Conservation (phyloP, 2,888 invertebrate species). For the Adineta ricciae region DNA sequence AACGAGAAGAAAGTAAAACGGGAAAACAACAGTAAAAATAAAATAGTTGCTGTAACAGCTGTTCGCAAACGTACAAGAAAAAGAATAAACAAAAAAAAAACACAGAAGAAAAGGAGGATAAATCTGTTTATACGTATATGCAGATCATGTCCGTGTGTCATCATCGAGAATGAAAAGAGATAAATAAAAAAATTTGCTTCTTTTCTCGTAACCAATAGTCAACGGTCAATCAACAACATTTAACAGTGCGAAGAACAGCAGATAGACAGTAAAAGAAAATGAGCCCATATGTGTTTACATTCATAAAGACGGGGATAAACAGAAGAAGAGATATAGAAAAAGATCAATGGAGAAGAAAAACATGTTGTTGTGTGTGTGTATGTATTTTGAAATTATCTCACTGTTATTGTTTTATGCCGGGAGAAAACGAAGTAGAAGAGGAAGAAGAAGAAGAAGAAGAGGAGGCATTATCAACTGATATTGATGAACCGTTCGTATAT, state of each 20-base stretch:
- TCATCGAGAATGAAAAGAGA: not conserved
- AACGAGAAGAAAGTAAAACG: not conserved
- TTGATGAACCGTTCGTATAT: not conserved
- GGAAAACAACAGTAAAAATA: conserved; percentile 3
- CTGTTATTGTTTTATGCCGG: not conserved
- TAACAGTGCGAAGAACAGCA: not conserved
- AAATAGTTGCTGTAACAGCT: not conserved
- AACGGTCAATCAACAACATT: not conserved
- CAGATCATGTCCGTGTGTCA: not conserved
- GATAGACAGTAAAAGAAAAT: not conserved
- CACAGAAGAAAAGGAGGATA: not conserved
- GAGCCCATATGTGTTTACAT: not conserved
- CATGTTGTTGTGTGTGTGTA: not conserved
- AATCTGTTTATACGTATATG: not conserved
- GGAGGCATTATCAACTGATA: not conserved
- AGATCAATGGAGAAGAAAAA: not conserved
- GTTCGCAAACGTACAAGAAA: not conserved
- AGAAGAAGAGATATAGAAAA: not conserved
- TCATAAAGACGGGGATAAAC: not conserved
- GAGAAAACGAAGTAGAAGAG: not conserved
- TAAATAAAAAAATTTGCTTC: not conserved
- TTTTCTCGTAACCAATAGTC: not conserved
- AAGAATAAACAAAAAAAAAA: not conserved
- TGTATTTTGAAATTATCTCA: not conserved
- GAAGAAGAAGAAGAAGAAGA: not conserved